phyloP scores from a whole-genome alignment of 2,888 invertebrate genomes.

The Stegophylla sp. region DNA sequence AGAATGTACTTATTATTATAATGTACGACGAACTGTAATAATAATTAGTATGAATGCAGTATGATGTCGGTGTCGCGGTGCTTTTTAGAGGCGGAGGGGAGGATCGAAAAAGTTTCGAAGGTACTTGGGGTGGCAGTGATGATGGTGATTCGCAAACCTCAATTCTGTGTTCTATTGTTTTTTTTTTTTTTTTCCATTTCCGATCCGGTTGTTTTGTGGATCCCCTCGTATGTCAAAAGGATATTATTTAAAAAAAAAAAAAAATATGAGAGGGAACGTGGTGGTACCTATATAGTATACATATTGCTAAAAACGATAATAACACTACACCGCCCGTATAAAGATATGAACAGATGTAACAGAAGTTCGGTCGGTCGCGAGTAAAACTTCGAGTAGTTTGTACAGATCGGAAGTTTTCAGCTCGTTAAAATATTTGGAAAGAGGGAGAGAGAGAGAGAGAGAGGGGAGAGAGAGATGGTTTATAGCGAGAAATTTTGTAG shows the following conservation, averaged over 20 bases:
- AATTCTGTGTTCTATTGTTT: slow-evolving; percentile 32
- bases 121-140: slow-evolving; percentile 27
- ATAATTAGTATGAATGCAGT: not conserved
- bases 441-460: slow-evolving; percentile 4
- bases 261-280: not conserved
- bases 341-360: not conserved
- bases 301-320: slow-evolving; percentile 5
- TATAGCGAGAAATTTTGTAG: slow-evolving; percentile 25
- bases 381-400: slow-evolving; percentile 17
- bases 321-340: not conserved
- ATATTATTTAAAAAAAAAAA: not conserved
- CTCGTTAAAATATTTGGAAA: slow-evolving; percentile 36
- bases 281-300: too few relatives aligned
- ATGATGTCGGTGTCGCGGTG: not conserved
- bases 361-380: not conserved
- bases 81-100: slow-evolving; percentile 12
- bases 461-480: not conserved
- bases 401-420: slow-evolving; percentile 17
- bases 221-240: slow-evolving; percentile 2
- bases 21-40: not conserved
- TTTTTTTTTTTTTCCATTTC: slow-evolving; percentile 7
- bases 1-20: not conserved
- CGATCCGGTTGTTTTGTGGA: slow-evolving; percentile 12
- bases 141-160: slow-evolving; percentile 40
- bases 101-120: slow-evolving; percentile 20